Evolutionary conservation across 2,797 vertebrate species (phyloP).

Genomic region (Siniperca obscura): DNA sequence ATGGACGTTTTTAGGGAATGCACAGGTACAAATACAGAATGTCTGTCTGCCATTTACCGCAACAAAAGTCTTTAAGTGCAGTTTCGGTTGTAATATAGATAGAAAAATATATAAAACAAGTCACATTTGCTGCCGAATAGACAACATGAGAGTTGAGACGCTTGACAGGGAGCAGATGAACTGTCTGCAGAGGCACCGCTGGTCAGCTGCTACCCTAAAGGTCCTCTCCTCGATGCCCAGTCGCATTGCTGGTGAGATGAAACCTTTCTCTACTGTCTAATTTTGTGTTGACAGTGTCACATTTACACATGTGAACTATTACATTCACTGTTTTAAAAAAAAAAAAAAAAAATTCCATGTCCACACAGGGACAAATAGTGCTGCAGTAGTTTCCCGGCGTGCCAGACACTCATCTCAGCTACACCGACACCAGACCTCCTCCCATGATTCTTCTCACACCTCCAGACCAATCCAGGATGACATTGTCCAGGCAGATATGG

Average conservation of each 20-base stretch:
- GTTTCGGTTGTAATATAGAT: not conserved
- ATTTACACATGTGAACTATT: not conserved
- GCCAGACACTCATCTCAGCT: slow-evolving; percentile 71
- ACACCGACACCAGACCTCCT: slow-evolving; percentile 55
- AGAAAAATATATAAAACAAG: not conserved
- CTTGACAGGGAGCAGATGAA: not conserved
- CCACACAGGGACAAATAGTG: slow-evolving; percentile 74
- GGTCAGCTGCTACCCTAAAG: slow-evolving; percentile 76
- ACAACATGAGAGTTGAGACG: not conserved
- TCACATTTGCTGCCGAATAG: not conserved
- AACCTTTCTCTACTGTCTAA: not conserved
- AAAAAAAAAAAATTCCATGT: not conserved
- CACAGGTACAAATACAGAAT: slow-evolving; percentile 29
- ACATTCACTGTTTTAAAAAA: not conserved
- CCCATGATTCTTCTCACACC: slow-evolving; percentile 42
- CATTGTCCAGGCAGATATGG: slow-evolving; percentile 55
- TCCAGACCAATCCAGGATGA: slow-evolving; percentile 73
- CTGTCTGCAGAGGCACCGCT: slow-evolving; percentile 29
- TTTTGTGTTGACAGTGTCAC: not conserved
- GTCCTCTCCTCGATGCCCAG: slow-evolving; percentile 90
- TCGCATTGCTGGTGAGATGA: slow-evolving; percentile 86
- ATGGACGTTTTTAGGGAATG: slow-evolving; percentile 37
- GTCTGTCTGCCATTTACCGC: not conserved
- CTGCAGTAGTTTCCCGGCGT: slow-evolving; percentile 74
- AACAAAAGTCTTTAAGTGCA: not conserved